These are phyloP conservation scores for Diorhabda carinulata DNA, from an alignment of 1,140 invertebrate species.

Conservation along the genomic window DNA sequence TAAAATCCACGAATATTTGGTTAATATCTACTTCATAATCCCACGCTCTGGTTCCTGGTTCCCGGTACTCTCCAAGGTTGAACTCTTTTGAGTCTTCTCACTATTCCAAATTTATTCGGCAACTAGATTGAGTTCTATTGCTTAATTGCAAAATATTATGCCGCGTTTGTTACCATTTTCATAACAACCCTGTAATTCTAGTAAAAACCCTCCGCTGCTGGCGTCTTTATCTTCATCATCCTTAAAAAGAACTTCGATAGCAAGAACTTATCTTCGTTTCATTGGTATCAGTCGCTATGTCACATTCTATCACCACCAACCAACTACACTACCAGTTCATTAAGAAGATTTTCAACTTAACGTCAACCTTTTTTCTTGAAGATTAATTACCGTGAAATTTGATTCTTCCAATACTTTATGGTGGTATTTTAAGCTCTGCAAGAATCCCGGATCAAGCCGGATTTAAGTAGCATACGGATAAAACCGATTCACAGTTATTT, in stretches of 20 bases:
- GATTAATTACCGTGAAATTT: not conserved
- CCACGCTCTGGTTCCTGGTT: no score
- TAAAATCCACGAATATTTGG: no score
- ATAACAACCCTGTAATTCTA: no score
- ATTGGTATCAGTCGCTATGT: not conserved
- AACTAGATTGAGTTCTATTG: no score
- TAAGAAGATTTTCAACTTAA: constrained; percentile 2
- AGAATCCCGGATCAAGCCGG: not conserved
- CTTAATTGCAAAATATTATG: no score
- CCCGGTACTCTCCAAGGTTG: no score
- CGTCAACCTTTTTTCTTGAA: not conserved
- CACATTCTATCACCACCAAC: not conserved
- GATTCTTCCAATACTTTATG: not conserved
- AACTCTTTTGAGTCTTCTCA: no score
- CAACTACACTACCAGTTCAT: not conserved
- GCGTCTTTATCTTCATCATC: not conserved
- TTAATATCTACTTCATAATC: no score
- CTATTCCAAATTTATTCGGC: no score
- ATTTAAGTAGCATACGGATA: not conserved
- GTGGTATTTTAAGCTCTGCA: not conserved
- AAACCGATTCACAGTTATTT: no score
- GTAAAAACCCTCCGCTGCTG: not conserved
- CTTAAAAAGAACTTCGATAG: not conserved
- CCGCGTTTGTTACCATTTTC: no score
- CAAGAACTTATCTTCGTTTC: not conserved